Base-by-base conservation (phyloP, 2,888 invertebrate species). In the Charanyca ferruginea region DNA sequence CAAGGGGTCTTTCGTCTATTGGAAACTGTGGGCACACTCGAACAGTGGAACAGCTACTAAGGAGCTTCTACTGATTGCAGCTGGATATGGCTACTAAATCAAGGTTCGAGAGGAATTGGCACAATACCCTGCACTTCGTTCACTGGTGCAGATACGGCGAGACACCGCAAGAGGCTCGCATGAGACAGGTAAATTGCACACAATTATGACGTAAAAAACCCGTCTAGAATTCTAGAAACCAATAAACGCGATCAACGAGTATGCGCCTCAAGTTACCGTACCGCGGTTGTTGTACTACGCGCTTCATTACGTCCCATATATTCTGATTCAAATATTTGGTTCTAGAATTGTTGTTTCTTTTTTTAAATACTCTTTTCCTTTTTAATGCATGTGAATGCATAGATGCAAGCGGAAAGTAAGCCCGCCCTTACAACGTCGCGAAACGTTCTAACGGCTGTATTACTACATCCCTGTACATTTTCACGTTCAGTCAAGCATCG, bases 121-220 rank as follows among this genome's bases (percentile, higher is more conserved):
- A 96, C 93, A 97, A 96, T 95, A 96, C 96, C 88, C 96, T 96
- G 93, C 97, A 94, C 95, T 96, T 96, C 92, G 96, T 96, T 79
- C 96, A 97, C 90, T 97, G 97, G 97, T 97, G 97, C 91, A 96
- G 97, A 78, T 97, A 97, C 83, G 97, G 97, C 66, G 96, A 96
- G 89, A 96, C 96, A 55, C 96, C 96, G 84, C 96, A 96, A 88
- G 96, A 97, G 91, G 96, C 96, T 92, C 96, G 97, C 87, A 96
- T 96, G 93, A 96, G 97, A 95, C 97, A 97, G 96, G 97, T 97
- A 96, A 96, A 89, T 85, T 77, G 73, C 78, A 83, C 76, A 73
- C 61, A 55, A 62, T 38, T 44, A n/a, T 51, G 0, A 61, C 57
- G 2, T 18, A 55, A 55, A 71, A 62, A 66, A 64, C 68, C 71